These are phyloP conservation scores for Platysteira castanea DNA, from an alignment of 2,113 vertebrate genomes.

Conservation along the genomic window DNA sequence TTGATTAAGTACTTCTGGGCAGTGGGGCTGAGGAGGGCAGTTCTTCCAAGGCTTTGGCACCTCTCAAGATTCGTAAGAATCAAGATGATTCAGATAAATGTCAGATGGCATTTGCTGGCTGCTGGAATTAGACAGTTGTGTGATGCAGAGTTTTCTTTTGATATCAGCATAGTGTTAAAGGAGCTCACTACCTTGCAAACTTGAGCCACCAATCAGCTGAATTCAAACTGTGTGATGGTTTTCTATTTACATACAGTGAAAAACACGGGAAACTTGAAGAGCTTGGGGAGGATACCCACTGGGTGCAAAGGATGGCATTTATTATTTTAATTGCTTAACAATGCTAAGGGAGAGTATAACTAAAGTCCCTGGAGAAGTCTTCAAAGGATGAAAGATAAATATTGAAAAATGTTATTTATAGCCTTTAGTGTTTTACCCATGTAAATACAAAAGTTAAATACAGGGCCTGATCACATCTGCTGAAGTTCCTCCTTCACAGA, in stretches of 20 bases:
- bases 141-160: not conserved
- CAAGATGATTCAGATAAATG: not conserved
- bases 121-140: not conserved
- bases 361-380: not conserved
- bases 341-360: not conserved
- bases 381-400: conserved; percentile 21
- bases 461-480: not conserved
- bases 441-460: not conserved
- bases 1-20: not conserved
- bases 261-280: not conserved
- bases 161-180: not conserved
- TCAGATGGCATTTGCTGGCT: conserved; percentile 16
- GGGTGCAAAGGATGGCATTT: not conserved
- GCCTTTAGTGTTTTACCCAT: not conserved
- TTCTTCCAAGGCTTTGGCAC: not conserved
- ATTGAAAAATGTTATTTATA: not conserved
- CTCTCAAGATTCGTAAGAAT: not conserved
- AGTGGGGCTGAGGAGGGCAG: not conserved
- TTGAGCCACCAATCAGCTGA: not conserved
- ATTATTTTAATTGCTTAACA: conserved; percentile 21
- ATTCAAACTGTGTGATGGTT: not conserved
- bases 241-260: not conserved
- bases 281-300: not conserved
- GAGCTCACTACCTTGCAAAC: not conserved
- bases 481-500: not conserved